phyloP scores from a whole-genome alignment of 2,888 invertebrate genomes.

The Mythimna lalbum region DNA sequence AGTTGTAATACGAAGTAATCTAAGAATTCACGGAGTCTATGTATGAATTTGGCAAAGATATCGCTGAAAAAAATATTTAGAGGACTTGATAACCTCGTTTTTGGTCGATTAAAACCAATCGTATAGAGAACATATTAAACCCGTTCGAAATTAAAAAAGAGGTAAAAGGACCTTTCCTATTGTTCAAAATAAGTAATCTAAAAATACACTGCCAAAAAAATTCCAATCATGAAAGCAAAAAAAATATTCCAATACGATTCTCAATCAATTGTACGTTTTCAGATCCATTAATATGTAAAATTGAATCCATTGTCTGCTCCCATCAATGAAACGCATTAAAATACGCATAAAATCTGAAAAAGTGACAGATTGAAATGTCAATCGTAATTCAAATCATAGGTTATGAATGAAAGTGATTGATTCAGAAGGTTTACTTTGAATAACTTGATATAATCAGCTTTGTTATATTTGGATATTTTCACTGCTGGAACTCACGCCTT shows the following conservation, averaged over 20 bases:
- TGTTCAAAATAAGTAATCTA: constrained; percentile 16
- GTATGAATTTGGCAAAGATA: no score
- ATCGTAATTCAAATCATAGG: constrained; percentile 48
- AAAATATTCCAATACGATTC: constrained; percentile 22
- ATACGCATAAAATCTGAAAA: constrained; percentile 50
- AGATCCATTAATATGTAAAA: constrained; percentile 55
- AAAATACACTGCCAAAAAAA: constrained; percentile 16
- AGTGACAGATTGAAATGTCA: constrained; percentile 53
- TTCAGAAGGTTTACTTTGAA: constrained; percentile 20
- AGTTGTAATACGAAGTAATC: no score
- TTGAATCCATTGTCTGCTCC: constrained; percentile 33
- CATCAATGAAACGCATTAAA: constrained; percentile 50
- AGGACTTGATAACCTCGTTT: no score
- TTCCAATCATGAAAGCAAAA: constrained; percentile 5
- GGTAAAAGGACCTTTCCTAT: not conserved
- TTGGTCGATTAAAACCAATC: no score
- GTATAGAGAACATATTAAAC: no score
- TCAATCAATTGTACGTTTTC: constrained; percentile 38
- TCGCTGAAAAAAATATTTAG: no score
- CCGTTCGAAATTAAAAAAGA: not conserved
- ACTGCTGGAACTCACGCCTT: no score
- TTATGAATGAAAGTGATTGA: constrained; percentile 5
- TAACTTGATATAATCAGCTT: not conserved
- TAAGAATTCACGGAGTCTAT: no score
- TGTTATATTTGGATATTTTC: no score